Percentiles rank a stretch among this genome's conserved stretches.
phyloP scores from a whole-genome alignment of 2,797 vertebrate species.

The Leucoraja ocellata region DNA sequence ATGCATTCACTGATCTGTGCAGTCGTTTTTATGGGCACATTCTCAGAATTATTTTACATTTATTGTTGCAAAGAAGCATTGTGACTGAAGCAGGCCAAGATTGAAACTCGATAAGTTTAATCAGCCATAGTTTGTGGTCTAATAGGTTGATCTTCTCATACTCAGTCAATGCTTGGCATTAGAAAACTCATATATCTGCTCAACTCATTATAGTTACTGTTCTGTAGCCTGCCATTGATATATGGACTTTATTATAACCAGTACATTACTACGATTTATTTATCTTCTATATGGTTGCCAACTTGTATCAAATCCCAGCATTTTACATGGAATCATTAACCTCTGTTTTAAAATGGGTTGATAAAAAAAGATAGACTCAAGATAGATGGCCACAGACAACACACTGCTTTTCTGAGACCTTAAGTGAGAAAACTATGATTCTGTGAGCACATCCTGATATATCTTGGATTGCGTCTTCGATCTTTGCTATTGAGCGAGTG shows the following conservation, averaged over 20 bases:
- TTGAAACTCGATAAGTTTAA: constrained; percentile 42
- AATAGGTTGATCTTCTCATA: constrained; percentile 41
- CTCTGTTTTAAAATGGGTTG: neutral
- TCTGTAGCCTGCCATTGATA: neutral
- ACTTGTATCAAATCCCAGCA: neutral
- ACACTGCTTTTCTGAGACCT: neutral
- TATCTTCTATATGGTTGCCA: neutral
- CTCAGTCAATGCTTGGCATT: constrained; percentile 40
- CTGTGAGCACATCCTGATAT: neutral
- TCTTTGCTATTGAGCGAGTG: too few relatives aligned
- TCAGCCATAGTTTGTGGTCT: constrained; percentile 42
- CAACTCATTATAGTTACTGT: constrained; percentile 40
- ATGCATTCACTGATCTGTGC: constrained; percentile 28
- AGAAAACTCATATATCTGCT: constrained; percentile 41
- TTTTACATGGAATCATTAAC: neutral
- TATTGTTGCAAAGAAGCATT: constrained; percentile 38
- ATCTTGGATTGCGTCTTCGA: neutral
- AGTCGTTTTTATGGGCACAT: constrained; percentile 6
- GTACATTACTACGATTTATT: neutral
- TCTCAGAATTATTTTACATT: constrained; percentile 36
- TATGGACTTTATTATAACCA: neutral
- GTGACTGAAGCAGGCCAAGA: constrained; percentile 35
- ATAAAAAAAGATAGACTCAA: neutral
- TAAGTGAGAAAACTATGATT: neutral
- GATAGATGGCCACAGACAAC: neutral